Conservation (phyloP, 1,140 invertebrate genomes). For the Uloborus diversus region DNA sequence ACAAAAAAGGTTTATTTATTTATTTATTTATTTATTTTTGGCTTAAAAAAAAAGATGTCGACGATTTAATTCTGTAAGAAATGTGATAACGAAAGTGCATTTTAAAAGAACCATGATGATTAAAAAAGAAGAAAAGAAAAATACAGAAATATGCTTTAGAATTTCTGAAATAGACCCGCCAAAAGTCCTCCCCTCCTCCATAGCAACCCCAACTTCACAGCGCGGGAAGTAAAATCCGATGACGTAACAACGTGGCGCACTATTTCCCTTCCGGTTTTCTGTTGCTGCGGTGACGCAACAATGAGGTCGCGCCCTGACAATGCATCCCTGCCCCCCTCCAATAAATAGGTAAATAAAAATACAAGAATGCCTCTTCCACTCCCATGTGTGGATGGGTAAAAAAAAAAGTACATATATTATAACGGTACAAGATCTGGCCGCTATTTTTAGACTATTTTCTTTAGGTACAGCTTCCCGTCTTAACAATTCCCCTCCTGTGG, state of each 20-base stretch:
- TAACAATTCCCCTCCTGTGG: slow-evolving; percentile 20
- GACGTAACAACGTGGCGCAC: slow-evolving; percentile 31
- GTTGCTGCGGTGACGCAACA: slow-evolving; percentile 40
- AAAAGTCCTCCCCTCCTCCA: neutral
- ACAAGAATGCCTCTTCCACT: slow-evolving; percentile 19
- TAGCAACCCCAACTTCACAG: neutral
- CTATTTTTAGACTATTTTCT: slow-evolving; percentile 24
- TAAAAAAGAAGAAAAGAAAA: no score
- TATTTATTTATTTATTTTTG: neutral
- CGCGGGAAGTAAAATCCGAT: slow-evolving; percentile 13
- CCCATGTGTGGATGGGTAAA: neutral
- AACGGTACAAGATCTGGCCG: slow-evolving; percentile 20
- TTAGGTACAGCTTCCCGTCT: slow-evolving; percentile 39
- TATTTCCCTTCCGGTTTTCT: slow-evolving; percentile 45
- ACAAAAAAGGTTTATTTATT: neutral
- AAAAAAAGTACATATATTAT: slow-evolving; percentile 4
- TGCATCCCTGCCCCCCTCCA: slow-evolving; percentile 4
- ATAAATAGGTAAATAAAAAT: slow-evolving; percentile 55
- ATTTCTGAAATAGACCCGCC: no score
- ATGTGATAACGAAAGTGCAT: no score
- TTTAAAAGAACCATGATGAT: no score
- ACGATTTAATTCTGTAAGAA: no score
- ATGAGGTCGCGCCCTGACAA: neutral
- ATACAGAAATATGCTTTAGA: no score
- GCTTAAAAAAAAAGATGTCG: no score